A percentile compares a stretch with the other conserved stretches of the same genome.
phyloP scores from a whole-genome alignment of 2,888 invertebrate genomes.

The Polylopha cassiicola region DNA sequence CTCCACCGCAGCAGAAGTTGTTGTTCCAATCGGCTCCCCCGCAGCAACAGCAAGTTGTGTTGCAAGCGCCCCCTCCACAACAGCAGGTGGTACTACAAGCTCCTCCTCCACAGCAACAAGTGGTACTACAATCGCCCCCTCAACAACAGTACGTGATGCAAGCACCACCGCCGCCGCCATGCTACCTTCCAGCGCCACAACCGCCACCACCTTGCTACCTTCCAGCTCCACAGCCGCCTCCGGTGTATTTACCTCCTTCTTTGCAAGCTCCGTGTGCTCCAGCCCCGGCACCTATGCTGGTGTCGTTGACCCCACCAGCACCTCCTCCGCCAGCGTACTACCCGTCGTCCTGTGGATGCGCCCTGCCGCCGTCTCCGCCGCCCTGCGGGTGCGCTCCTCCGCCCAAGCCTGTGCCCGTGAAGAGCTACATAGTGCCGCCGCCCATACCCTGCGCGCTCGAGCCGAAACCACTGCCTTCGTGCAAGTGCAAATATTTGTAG shows the following conservation, averaged over 20 bases:
- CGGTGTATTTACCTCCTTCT: too few relatives aligned
- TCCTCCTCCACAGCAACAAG: conserved; percentile 19
- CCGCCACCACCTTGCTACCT: conserved; percentile 27
- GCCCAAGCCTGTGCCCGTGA: conserved; percentile 52
- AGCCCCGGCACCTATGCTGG: background rate
- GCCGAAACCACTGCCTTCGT: conserved; percentile 46
- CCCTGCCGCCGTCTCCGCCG: conserved; percentile 39
- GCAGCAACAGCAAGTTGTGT: conserved; percentile 19
- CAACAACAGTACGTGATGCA: conserved; percentile 12
- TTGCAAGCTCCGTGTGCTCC: conserved; percentile 1
- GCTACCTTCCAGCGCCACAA: conserved; percentile 18
- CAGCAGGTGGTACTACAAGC: conserved; percentile 13
- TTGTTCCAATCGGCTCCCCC: conserved; percentile 25
- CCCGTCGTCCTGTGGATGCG: conserved; percentile 46
- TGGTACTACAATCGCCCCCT: conserved; percentile 24
- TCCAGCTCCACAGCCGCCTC: conserved; percentile 10
- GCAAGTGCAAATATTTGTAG: conserved; percentile 29
- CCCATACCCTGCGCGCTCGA: conserved; percentile 60
- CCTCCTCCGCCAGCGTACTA: conserved; percentile 26
- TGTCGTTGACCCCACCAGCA: conserved; percentile 28
- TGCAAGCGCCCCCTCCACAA: conserved; percentile 9
- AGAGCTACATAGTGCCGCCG: conserved; percentile 55
- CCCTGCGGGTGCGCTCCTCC: conserved; percentile 31
- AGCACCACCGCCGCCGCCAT: conserved; percentile 21
- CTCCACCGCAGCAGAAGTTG: conserved; percentile 11